Evolutionary conservation across 2,888 invertebrate genomes (phyloP).

Genomic region (Anorthoa munda): DNA sequence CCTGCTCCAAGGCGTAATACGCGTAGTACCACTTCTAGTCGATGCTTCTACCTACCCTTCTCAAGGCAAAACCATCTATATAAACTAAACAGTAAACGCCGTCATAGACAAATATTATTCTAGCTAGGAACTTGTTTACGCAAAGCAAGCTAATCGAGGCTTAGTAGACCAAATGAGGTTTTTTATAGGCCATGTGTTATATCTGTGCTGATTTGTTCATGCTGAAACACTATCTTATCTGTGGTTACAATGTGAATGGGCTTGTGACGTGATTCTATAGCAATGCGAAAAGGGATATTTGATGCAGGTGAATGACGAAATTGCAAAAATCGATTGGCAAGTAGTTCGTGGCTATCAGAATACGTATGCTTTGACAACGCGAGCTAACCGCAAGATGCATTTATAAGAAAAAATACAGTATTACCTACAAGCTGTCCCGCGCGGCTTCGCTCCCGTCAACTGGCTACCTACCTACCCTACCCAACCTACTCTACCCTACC

Average conservation of each 20-base stretch:
- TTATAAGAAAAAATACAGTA: background rate
- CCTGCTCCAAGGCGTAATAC: background rate
- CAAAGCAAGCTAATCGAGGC: slow-evolving; percentile 19
- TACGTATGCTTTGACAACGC: background rate
- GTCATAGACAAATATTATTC: slow-evolving; percentile 41
- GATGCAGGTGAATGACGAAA: slow-evolving; percentile 18
- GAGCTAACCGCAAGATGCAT: background rate
- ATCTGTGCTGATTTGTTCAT: slow-evolving; percentile 21
- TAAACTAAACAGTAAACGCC: slow-evolving; percentile 30
- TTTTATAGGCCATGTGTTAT: slow-evolving; percentile 42
- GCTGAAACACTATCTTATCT: slow-evolving; percentile 55
- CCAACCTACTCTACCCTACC: too few species aligned
- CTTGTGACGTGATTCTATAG: slow-evolving; percentile 42
- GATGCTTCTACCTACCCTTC: background rate
- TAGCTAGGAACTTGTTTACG: slow-evolving; percentile 36
- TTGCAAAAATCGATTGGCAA: slow-evolving; percentile 15
- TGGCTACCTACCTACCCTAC: too few species aligned
- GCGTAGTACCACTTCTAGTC: background rate
- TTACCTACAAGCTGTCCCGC: too few species aligned
- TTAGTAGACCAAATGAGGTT: slow-evolving; percentile 34
- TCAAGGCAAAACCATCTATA: slow-evolving; percentile 8
- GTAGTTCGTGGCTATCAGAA: too few species aligned
- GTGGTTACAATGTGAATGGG: slow-evolving; percentile 26
- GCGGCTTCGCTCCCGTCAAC: too few species aligned
- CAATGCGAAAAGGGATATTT: background rate